Percentiles rank a stretch among this genome's conserved stretches.
These are phyloP conservation scores for Ruditapes philippinarum DNA, from an alignment of 1,140 invertebrate species.

Conservation along the genomic window DNA sequence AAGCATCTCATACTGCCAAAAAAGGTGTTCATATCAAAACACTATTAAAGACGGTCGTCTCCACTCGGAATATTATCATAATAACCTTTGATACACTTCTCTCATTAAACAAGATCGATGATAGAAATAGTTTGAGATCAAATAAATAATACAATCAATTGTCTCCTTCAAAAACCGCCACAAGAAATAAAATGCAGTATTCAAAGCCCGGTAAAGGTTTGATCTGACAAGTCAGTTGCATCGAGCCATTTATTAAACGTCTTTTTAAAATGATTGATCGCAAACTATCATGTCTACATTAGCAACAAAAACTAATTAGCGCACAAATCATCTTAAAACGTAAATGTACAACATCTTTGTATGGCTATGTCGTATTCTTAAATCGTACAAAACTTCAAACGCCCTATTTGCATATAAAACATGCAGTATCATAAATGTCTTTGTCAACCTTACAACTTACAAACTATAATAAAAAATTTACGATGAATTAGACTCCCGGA, in stretches of 20 bases:
- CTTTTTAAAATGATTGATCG: conserved; percentile 1
- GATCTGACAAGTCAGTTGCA: conserved; percentile 31
- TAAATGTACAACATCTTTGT: conserved; percentile 24
- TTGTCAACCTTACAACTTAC: conserved; percentile 4
- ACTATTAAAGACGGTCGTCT: neutral
- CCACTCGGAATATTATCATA: neutral
- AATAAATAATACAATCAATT: neutral
- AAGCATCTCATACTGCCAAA: too few relatives aligned
- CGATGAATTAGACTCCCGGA: neutral
- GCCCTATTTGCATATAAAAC: conserved; percentile 39
- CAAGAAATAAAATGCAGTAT: neutral
- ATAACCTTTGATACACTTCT: neutral
- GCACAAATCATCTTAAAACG: neutral
- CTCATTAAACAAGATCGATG: neutral
- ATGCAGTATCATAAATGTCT: conserved; percentile 12
- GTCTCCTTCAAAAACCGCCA: neutral
- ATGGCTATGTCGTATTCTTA: conserved; percentile 8
- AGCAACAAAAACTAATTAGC: conserved; percentile 13
- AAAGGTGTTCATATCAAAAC: neutral
- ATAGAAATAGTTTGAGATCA: conserved; percentile 6
- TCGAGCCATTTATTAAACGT: neutral
- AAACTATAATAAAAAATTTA: conserved; percentile 15
- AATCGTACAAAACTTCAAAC: conserved; percentile 15
- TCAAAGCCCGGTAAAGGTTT: neutral
- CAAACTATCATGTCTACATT: neutral